A percentile compares a stretch with the other conserved stretches of the same genome.
Conservation (phyloP, 2,888 invertebrate species). For the Mythimna loreyi region DNA sequence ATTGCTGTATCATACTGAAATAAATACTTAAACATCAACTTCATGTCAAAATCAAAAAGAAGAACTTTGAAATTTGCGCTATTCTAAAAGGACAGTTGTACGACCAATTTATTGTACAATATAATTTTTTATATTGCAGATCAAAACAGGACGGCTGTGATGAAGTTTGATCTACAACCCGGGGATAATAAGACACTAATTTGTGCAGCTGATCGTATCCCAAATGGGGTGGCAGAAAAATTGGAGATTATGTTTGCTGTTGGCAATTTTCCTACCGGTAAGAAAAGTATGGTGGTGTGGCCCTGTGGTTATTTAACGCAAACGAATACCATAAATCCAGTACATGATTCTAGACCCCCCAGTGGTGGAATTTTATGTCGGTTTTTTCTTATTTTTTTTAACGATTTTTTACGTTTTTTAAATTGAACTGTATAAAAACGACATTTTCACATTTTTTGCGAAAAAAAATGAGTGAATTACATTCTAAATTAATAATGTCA, state of each 20-base stretch:
- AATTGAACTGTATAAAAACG: too few relatives aligned
- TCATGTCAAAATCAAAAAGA: neutral
- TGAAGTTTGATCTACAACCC: neutral
- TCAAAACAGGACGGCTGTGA: rapidly evolving
- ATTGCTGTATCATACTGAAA: too few relatives aligned
- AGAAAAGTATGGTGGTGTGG: neutral
- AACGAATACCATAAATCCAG: too few relatives aligned
- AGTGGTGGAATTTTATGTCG: too few relatives aligned
- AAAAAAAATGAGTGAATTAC: too few relatives aligned
- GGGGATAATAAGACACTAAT: rapidly evolving
- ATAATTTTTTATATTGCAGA: neutral
- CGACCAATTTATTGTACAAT: neutral
- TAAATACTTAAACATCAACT: too few relatives aligned
- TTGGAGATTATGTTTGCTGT: neutral
- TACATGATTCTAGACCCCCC: too few relatives aligned
- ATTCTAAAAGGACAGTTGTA: neutral
- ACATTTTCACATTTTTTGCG: too few relatives aligned
- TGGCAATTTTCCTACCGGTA: neutral
- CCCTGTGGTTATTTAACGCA: too few relatives aligned
- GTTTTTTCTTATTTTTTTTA: too few relatives aligned
- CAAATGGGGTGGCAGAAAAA: rapidly evolving
- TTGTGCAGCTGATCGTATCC: neutral
- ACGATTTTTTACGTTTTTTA: too few relatives aligned
- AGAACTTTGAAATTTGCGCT: neutral
- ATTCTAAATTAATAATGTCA: too few relatives aligned